Base-by-base conservation (phyloP, 2,888 invertebrate genomes). In the Himalopsyche anomala region DNA sequence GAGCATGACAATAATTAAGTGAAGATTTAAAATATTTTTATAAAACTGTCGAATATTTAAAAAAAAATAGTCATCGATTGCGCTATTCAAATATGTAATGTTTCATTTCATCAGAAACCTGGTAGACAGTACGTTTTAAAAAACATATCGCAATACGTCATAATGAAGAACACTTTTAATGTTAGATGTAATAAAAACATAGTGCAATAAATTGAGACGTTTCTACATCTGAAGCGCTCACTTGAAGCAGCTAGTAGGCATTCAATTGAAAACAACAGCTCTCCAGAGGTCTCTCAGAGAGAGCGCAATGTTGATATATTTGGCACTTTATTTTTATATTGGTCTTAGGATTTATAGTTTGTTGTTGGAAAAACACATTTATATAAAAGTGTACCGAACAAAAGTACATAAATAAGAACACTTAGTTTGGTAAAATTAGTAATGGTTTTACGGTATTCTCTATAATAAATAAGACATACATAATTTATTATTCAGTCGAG, bases 201-300 rank as follows among this genome's bases (percentile, higher is more conserved):
- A 62, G 28, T 28, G 19, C n/a, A 28, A 19, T 62, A 28, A 62
- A 62, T 62, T 62, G 5, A 19, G n/a, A 28, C 8, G 62, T 62
- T 62, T 62, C 62, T 19, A 19, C 62, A 19, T 62, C 19, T 62
- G 62, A 62, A 62, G 28, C 9, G 62, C 62, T 62, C 28, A 19
- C 62, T 62, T 62, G 62, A 19, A 62, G 51, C 15, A 51, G 51
- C 62, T 6, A 19, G 28, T 62, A 19, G 62, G 62, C 62, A 85
- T 85, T 82, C 85, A 85, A 82, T 85, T 85, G 85, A 85, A 85
- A 85, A 85, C 79, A 85, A 85, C 82, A 79, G 85, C 42, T 62
- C 85, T 82, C 82, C 11, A 17, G 85, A 82, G 85, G 81, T 36
- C 42, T 51, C 82, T 36, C 36, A 12, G 11, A 80, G 19, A 6